Percentiles rank a stretch among this genome's conserved stretches.
These are phyloP conservation scores for Hippocampus guttulatus DNA, from an alignment of 2,113 vertebrate species.

Conservation along the genomic window DNA sequence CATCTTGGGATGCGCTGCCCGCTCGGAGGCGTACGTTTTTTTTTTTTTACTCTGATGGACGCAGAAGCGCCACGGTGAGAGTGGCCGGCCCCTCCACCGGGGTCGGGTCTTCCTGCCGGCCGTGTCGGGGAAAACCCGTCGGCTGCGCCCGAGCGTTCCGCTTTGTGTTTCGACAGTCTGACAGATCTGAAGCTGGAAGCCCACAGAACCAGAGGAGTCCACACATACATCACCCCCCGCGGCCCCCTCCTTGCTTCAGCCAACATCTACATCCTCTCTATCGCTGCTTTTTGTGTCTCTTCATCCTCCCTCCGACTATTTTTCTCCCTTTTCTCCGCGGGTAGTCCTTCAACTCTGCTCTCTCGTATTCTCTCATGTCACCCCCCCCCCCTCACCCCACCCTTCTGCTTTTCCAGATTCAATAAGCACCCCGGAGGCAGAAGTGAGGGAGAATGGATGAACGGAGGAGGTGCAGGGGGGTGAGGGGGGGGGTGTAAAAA, in stretches of 20 bases:
- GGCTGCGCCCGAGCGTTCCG: slow-evolving; percentile 32
- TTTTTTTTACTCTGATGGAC: slow-evolving; percentile 18
- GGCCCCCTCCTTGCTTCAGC: slow-evolving; percentile 15
- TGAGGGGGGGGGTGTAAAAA: slow-evolving; percentile 67
- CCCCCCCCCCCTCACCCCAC: slow-evolving; percentile 45
- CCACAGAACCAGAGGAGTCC: slow-evolving; percentile 49
- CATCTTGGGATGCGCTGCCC: slow-evolving; percentile 20
- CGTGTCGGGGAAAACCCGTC: slow-evolving; percentile 28
- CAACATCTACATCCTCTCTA: slow-evolving; percentile 54
- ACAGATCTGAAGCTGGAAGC: slow-evolving; percentile 66
- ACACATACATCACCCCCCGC: slow-evolving; percentile 51
- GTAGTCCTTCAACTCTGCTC: slow-evolving; percentile 60
- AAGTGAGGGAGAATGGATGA: slow-evolving; percentile 49
- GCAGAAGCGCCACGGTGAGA: neutral
- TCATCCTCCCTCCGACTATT: slow-evolving; percentile 52
- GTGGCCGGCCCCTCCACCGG: neutral
- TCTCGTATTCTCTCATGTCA: slow-evolving; percentile 67
- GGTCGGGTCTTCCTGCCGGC: slow-evolving; percentile 34
- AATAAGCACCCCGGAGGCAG: slow-evolving; percentile 70
- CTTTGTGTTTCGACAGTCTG: slow-evolving; percentile 65
- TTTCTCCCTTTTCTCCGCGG: slow-evolving; percentile 30
- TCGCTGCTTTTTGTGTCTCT: slow-evolving; percentile 52
- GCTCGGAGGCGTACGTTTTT: slow-evolving; percentile 23
- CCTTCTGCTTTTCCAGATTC: slow-evolving; percentile 67
- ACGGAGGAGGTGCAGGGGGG: slow-evolving; percentile 53